These are phyloP conservation scores for Corythornis vintsioides DNA, from an alignment of 2,113 vertebrate species.

Conservation along the genomic window DNA sequence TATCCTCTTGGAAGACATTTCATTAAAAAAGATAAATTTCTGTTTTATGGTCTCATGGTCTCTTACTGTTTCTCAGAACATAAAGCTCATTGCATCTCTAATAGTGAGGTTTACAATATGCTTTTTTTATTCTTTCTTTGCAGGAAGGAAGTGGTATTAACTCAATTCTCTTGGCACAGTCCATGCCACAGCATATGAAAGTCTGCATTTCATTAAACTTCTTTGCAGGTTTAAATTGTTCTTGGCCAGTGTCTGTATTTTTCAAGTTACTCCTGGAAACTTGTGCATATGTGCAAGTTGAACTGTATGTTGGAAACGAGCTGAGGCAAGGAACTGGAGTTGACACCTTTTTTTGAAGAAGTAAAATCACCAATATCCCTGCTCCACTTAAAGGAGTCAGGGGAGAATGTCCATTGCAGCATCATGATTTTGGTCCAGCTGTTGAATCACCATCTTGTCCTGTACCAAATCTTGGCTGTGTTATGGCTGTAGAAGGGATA, in stretches of 20 bases:
- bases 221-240: conserved; percentile 56
- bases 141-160: conserved; percentile 61
- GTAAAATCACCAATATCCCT: background rate
- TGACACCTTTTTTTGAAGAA: background rate
- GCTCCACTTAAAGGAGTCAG: rapidly evolving
- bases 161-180: conserved; percentile 36
- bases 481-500: background rate
- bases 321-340: background rate
- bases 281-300: background rate
- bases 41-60: conserved; percentile 11
- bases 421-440: background rate
- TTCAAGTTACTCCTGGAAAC: conserved; percentile 27
- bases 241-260: conserved; percentile 25
- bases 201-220: conserved; percentile 51
- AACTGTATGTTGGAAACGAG: background rate
- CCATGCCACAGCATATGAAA: conserved; percentile 22
- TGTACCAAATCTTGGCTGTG: background rate
- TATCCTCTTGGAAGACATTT: conserved; percentile 29
- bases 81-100: conserved; percentile 36
- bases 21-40: conserved; percentile 32
- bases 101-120: background rate
- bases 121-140: background rate
- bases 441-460: background rate
- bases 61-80: conserved; percentile 24
- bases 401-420: background rate